These are phyloP conservation scores for Sminthopsis crassicaudata DNA, from an alignment of 2,113 vertebrate genomes.

Conservation along the genomic window DNA sequence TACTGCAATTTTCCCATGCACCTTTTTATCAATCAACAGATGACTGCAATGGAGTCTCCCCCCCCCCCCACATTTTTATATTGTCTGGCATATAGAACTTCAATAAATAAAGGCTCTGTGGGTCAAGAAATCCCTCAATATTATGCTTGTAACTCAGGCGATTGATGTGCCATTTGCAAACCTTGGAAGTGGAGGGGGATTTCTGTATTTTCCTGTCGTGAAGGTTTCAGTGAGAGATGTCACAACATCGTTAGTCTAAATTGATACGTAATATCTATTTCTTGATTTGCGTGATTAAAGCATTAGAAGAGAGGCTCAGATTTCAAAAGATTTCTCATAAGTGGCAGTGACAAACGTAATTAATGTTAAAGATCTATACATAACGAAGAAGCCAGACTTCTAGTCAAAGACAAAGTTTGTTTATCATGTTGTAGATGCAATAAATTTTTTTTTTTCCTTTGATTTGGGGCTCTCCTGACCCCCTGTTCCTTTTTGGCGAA, in stretches of 20 bases:
- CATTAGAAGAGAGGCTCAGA: slow-evolving; percentile 73
- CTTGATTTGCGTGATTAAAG: slow-evolving; percentile 83
- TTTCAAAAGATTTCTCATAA: slow-evolving; percentile 81
- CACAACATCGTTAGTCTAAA: slow-evolving; percentile 71
- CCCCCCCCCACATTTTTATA: slow-evolving; percentile 67
- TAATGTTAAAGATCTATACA: slow-evolving; percentile 78
- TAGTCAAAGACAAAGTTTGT: slow-evolving; percentile 60
- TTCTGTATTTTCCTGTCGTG: slow-evolving; percentile 46
- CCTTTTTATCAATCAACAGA: slow-evolving; percentile 14
- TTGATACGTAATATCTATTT: slow-evolving; percentile 76
- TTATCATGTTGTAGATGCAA: slow-evolving; percentile 55
- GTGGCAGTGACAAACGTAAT: slow-evolving; percentile 79
- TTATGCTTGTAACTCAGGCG: not conserved
- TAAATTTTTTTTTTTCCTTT: slow-evolving; percentile 57
- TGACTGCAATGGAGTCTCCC: slow-evolving; percentile 63
- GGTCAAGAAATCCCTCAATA: slow-evolving; percentile 47
- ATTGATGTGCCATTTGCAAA: slow-evolving; percentile 26
- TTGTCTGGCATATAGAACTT: slow-evolving; percentile 56
- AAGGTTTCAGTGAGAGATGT: slow-evolving; percentile 74
- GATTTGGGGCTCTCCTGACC: slow-evolving; percentile 37
- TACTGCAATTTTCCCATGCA: slow-evolving; percentile 18
- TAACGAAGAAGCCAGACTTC: slow-evolving; percentile 54
- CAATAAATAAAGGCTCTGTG: slow-evolving; percentile 32
- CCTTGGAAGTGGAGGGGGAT: slow-evolving; percentile 9
- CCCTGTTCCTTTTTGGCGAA: slow-evolving; percentile 55